Evolutionary conservation across 2,888 invertebrate species (phyloP).

Genomic region (Polymixis flavicincta): DNA sequence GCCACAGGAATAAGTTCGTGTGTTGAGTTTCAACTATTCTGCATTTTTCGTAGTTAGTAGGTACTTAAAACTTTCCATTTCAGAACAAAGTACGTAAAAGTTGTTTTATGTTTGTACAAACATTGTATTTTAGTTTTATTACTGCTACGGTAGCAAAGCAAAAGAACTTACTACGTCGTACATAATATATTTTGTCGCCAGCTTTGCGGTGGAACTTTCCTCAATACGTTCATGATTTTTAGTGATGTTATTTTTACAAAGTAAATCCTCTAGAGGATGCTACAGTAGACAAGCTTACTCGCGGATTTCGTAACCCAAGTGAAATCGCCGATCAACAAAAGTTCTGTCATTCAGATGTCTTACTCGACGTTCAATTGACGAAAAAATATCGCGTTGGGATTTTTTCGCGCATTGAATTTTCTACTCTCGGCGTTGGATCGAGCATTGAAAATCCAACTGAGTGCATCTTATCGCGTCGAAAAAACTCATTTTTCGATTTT

Average conservation of each 20-base stretch:
- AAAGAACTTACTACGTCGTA: constrained; percentile 42
- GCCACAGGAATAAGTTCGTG: constrained; percentile 16
- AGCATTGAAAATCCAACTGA: no score
- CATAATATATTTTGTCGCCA: constrained; percentile 53
- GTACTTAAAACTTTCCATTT: neutral
- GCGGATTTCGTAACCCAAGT: neutral
- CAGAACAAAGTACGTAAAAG: constrained; percentile 11
- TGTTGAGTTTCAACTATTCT: constrained; percentile 11
- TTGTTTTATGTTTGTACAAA: constrained; percentile 16
- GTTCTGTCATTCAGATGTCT: neutral
- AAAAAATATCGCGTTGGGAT: no score
- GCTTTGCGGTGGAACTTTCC: constrained; percentile 28
- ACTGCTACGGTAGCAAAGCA: constrained; percentile 20
- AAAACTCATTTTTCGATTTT: no score
- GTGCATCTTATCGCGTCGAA: no score
- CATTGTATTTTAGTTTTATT: constrained; percentile 37
- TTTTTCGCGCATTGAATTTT: no score
- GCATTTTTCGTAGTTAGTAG: neutral
- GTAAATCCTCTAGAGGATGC: constrained; percentile 13
- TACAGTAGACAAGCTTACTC: constrained; percentile 7
- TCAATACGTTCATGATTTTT: constrained; percentile 41
- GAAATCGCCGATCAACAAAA: constrained; percentile 9
- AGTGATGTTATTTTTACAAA: constrained; percentile 34
- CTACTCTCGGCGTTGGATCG: no score
- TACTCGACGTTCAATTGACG: neutral